Conservation (phyloP, 1,140 invertebrate genomes). For the Brachionus manjavacas region DNA sequence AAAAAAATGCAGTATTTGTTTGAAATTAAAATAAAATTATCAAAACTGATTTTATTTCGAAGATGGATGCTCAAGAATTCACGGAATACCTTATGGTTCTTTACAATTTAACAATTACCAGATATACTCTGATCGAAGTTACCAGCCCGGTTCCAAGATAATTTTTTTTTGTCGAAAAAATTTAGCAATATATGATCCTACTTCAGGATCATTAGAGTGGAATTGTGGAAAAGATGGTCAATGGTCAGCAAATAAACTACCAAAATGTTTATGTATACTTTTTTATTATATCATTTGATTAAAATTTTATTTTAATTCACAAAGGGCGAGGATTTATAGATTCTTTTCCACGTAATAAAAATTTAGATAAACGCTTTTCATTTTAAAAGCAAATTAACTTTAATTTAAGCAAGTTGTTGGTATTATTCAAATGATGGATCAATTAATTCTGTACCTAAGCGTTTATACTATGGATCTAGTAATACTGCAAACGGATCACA, state of each 20-base stretch:
- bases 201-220: neutral
- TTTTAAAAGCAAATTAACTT: neutral
- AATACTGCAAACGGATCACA: neutral
- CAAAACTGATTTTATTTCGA: neutral
- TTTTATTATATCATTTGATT: neutral
- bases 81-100: neutral
- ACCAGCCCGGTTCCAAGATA: neutral
- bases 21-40: neutral
- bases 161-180: neutral
- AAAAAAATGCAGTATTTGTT: conserved; percentile 5
- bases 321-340: conserved; percentile 21
- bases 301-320: neutral
- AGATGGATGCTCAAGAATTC: conserved; percentile 20
- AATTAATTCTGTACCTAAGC: neutral
- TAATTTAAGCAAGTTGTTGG: conserved; percentile 17
- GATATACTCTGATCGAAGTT: neutral
- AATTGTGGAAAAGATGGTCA: neutral
- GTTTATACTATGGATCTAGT: neutral
- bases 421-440: neutral
- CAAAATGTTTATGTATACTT: conserved; percentile 7
- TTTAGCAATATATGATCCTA: neutral
- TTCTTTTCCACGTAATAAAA: neutral
- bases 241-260: conserved; percentile 4
- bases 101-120: neutral
- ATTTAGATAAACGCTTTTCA: neutral